A percentile compares a stretch with the other conserved stretches of the same genome.
Evolutionary conservation across 2,113 vertebrate species (phyloP).

Genomic region (Pachycephala philippinensis): DNA sequence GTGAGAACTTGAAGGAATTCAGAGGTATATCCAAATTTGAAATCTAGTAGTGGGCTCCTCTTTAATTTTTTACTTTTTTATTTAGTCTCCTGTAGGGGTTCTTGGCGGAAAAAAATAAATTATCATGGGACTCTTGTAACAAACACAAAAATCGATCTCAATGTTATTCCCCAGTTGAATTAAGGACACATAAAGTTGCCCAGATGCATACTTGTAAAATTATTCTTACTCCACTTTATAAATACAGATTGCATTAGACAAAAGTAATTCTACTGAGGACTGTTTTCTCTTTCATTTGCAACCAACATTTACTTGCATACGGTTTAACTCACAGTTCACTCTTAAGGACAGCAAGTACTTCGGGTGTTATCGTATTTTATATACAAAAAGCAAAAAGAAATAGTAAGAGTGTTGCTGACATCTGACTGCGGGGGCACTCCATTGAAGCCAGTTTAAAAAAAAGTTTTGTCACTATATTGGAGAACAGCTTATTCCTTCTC

Average conservation of each 20-base stretch:
- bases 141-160: background rate
- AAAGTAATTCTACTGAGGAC: background rate
- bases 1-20: background rate
- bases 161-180: background rate
- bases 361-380: background rate
- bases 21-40: background rate
- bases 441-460: background rate
- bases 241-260: background rate
- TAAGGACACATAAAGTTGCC: background rate
- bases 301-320: background rate
- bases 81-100: rapidly evolving
- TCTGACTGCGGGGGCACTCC: rapidly evolving
- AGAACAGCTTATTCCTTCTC: background rate
- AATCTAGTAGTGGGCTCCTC: rapidly evolving
- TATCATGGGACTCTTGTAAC: background rate
- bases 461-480: background rate
- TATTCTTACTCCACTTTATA: background rate
- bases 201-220: background rate
- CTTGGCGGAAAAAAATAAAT: rapidly evolving
- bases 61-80: background rate
- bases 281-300: background rate
- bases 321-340: background rate
- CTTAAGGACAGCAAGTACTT: background rate
- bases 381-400: background rate
- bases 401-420: rapidly evolving